Conservation (phyloP, 2,888 invertebrate species). For the Dicranocentrus wangi region DNA sequence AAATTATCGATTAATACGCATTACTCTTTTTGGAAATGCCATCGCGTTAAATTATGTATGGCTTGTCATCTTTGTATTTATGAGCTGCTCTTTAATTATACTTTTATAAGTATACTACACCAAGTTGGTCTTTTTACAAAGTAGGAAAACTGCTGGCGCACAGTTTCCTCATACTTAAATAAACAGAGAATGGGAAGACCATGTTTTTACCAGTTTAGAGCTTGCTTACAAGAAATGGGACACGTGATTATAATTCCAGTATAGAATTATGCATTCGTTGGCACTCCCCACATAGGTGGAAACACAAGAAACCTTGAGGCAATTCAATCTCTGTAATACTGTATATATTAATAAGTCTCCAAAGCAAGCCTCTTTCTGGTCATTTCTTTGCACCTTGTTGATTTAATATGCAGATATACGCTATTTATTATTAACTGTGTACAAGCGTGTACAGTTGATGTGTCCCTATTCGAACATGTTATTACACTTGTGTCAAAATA, state of each 20-base stretch:
- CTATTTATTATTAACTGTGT: background rate
- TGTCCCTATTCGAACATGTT: conserved; percentile 4
- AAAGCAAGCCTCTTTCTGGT: background rate
- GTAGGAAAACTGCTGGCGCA: too few species aligned
- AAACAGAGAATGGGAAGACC: background rate
- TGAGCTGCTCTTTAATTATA: too few species aligned
- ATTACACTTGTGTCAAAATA: conserved; percentile 7
- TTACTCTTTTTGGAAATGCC: too few species aligned
- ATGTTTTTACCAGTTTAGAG: background rate
- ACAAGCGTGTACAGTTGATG: background rate
- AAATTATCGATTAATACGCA: too few species aligned
- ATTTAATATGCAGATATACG: conserved; percentile 15
- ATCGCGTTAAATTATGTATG: too few species aligned
- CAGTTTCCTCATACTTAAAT: too few species aligned
- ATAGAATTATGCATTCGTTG: background rate
- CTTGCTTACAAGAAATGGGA: background rate
- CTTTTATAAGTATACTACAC: too few species aligned
- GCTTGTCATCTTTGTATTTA: too few species aligned
- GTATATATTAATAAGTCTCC: background rate
- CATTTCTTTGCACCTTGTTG: conserved; percentile 7
- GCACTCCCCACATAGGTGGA: background rate
- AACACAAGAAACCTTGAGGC: background rate
- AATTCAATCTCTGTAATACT: background rate
- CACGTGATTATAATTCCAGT: background rate
- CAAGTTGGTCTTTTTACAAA: too few species aligned